Conservation (phyloP, 2,113 vertebrate species). For the Lamprologus sp. region DNA sequence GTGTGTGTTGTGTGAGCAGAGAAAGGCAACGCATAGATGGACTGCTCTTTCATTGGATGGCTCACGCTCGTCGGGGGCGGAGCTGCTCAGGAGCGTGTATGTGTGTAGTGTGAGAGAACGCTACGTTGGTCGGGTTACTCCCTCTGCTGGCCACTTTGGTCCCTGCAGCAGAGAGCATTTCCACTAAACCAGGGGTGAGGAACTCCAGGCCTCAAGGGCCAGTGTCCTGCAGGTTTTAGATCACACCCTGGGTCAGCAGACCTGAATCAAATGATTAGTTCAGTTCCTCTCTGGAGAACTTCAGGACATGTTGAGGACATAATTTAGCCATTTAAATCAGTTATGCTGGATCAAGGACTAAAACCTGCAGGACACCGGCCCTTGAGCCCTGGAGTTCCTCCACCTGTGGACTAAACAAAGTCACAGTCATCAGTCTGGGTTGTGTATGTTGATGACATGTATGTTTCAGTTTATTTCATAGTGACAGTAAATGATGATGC, state of each 20-base stretch:
- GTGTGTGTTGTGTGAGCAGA: not conserved
- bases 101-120: not conserved
- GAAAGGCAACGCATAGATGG: not conserved
- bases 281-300: not conserved
- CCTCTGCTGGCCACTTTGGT: not conserved
- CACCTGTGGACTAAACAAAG: not conserved
- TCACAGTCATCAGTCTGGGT: not conserved
- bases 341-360: not conserved
- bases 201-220: not conserved
- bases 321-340: not conserved
- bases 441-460: not conserved
- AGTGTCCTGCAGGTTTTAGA: not conserved
- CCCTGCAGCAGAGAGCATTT: not conserved
- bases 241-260: not conserved
- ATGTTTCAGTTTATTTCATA: not conserved
- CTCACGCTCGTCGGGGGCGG: constrained; percentile 26
- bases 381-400: not conserved
- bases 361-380: not conserved
- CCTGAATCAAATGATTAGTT: not conserved
- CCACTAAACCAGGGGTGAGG: not conserved
- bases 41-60: constrained; percentile 38
- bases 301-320: not conserved
- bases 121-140: not conserved
- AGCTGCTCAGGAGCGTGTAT: constrained; percentile 39
- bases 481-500: not conserved